Base-by-base conservation (phyloP, 2,113 vertebrate genomes). In the Macroglossus sobrinus region DNA sequence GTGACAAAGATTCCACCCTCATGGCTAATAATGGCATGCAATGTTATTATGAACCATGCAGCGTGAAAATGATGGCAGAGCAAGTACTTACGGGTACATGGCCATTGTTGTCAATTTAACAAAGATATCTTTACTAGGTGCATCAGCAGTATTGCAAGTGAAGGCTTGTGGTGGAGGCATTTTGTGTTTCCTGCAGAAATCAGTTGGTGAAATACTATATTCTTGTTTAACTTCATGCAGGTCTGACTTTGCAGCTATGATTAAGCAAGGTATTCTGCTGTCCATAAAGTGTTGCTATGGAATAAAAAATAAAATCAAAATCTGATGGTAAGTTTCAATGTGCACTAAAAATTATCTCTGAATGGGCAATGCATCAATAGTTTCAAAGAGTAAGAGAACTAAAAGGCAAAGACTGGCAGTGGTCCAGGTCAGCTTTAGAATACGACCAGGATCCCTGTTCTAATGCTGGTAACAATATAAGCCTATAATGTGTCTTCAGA, bases 171-270 rank as follows among this genome's bases (percentile, higher is more conserved):
- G 99, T 40, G 99, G 99, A 98, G 99, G 99, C 98, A 99, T 99
- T 99, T 99, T 99, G 98, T 99, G 99, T 98, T 99, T 99, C 91
- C 98, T 99, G 98, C 99, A 99, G 99, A 99, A 99, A 91, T 99
- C 99, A 90, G 99, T 98, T 12, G 99, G 99, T n/a, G 99, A 99
- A 97, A 99, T 98, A 96, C 98, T 99, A 97, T 99, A 99, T 93
- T 99, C 99, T 98, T 99, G 99, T 97, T 99, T 99, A 88, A 99
- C 98, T 98, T 99, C 99, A 79, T 99, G 99, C 97, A 99, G 99
- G 98, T 99, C 99, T 1, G 99, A 99, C 98, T 99, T 99, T 93
- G 99, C 99, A 66, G 99, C 99, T 66, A 99, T 98, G 68, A 99
- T 98, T 98, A 99, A 99, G 94, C 99, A 99, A 0, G 99, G 99